Evolutionary conservation across 2,113 vertebrate genomes (phyloP), one percentile per base, ranked within the genome.

Genomic region (Archilochus colubris): DNA sequence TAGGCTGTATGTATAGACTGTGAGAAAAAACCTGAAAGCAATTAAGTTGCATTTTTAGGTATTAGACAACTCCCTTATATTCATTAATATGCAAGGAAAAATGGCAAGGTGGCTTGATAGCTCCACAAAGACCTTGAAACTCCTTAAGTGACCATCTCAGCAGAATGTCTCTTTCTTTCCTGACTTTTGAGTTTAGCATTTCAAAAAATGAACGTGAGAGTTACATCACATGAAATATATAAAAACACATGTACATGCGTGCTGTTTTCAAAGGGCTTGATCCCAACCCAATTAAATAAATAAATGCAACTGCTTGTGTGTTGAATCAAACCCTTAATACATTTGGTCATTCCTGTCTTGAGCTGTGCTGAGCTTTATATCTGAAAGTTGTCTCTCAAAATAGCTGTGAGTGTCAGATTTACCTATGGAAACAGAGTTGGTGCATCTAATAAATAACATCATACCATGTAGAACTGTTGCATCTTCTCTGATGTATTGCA

Each of bases 161-260:
- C 27, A 50, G 10, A 23, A 28, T 44, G 33, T 23, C 43, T 48
- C 62, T 50, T 80, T 74, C 27, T 74, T 64, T 67, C 30, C 50
- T 38, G 19, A 15, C 17, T 61, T 61, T 75, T 38, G 36, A 17
- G 15, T 81, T 82, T 44, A 82, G 12, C 0, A 1, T 81, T 92
- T 67, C 25, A 70, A 67, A 88, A 75, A 83, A 51, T 33, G 33
- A 58, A 21, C 0, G 0, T 9, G 22, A 58, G 58, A 46, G 33
- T 55, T 81, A 18, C 5, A 1, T 6, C 22, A n/a, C 25, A 14
- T 86, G 64, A 70, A 63, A 43, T 36, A 36, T 3, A 12, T 8
- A 17, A 11, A 27, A 33, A 48, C 6, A 17, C 19, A 5, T 0
- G 2, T 38, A 21, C 9, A 7, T 1, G 0, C 19, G 30, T 46